Conservation (phyloP, 2,113 vertebrate genomes). For the Proterorhinus semilunaris region DNA sequence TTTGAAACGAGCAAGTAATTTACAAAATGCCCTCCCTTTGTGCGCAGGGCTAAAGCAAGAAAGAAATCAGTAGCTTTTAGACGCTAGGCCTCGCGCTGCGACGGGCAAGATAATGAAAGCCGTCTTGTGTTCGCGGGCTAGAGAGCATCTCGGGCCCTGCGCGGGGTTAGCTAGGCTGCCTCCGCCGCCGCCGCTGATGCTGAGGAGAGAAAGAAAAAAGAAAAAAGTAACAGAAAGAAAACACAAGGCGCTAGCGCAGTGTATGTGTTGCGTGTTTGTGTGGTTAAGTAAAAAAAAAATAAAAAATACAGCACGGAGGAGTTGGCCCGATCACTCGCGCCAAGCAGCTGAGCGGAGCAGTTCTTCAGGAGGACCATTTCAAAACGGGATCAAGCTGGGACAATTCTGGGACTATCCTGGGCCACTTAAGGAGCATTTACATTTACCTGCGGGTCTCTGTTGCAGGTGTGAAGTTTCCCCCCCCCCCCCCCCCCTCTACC, state of each 20-base stretch:
- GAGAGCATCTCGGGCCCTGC: slow-evolving; percentile 99
- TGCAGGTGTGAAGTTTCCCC: slow-evolving; percentile 53
- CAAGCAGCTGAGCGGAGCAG: slow-evolving; percentile 54
- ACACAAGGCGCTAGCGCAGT: slow-evolving; percentile 61
- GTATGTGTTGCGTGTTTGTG: slow-evolving; percentile 73
- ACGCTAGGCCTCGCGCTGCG: slow-evolving; percentile 98
- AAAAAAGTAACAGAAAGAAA: slow-evolving; percentile 43
- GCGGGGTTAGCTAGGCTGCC: slow-evolving; percentile 83
- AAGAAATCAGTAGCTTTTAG: slow-evolving; percentile 99
- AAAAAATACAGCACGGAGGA: slow-evolving; percentile 71
- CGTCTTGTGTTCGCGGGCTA: slow-evolving; percentile 97
- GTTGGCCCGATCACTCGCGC: slow-evolving; percentile 58
- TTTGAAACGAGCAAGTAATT: slow-evolving; percentile 99
- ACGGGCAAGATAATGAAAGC: slow-evolving; percentile 99
- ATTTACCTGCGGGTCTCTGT: slow-evolving; percentile 56
- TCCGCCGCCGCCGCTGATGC: slow-evolving; percentile 36
- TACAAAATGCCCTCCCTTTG: slow-evolving; percentile 99
- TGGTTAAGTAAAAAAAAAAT: slow-evolving; percentile 78
- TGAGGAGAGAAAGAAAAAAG: slow-evolving; percentile 41
- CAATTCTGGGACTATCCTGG: slow-evolving; percentile 12
- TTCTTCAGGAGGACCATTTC: neutral
- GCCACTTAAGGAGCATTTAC: slow-evolving; percentile 24
- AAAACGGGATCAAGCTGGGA: neutral
- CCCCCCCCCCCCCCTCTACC: slow-evolving; percentile 23
- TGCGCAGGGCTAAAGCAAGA: slow-evolving; percentile 97